Conservation (phyloP, 1,140 invertebrate genomes). For the Phymastichus coffea region DNA sequence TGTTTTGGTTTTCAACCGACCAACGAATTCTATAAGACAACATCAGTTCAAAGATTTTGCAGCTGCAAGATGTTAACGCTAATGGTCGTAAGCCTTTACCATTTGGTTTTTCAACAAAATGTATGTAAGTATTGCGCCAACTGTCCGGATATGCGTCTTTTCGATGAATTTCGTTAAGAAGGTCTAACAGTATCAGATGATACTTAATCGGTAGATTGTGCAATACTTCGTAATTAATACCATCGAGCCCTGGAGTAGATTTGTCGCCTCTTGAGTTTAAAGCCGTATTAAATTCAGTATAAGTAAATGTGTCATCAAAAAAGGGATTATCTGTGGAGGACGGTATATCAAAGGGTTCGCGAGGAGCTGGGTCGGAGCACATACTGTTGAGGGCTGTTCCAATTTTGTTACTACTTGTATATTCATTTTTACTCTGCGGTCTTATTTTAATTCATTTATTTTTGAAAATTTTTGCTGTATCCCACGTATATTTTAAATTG, state of each 20-base stretch:
- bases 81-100: conserved; percentile 19
- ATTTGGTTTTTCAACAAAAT: conserved; percentile 20
- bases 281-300: too few species aligned
- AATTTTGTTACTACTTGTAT: background rate
- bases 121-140: conserved; percentile 10
- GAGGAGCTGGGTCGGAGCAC: background rate
- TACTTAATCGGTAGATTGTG: background rate
- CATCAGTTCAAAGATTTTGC: conserved; percentile 27
- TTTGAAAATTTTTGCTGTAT: background rate
- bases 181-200: background rate
- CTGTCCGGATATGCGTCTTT: background rate
- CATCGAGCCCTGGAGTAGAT: conserved; percentile 9
- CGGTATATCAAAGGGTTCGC: background rate
- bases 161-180: background rate
- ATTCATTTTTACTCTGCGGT: background rate
- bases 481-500: background rate
- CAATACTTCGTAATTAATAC: conserved; percentile 10
- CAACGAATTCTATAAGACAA: conserved; percentile 13
- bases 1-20: background rate
- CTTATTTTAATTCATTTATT: background rate
- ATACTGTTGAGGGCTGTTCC: background rate
- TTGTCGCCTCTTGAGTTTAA: background rate
- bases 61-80: conserved; percentile 9
- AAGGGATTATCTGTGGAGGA: background rate
- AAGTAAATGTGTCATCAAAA: background rate